Conservation (phyloP, 1,140 invertebrate genomes). For the Trichoplusia ni region DNA sequence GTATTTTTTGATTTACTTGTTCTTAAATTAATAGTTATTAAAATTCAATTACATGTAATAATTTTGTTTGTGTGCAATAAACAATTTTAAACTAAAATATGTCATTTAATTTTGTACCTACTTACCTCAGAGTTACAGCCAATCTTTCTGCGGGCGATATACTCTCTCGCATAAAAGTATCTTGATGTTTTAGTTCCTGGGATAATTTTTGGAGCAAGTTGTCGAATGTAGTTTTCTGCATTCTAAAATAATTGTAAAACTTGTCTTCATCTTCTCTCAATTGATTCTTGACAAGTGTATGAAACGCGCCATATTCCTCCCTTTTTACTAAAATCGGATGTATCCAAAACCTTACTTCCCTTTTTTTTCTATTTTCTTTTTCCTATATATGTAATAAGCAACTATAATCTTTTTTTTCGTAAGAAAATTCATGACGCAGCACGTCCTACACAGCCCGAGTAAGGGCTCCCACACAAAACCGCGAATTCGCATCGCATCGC, state of each 20-base stretch:
- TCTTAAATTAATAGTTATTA: slow-evolving; percentile 4
- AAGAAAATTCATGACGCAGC: too few species aligned
- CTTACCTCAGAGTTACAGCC: slow-evolving; percentile 41
- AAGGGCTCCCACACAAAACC: slow-evolving; percentile 16
- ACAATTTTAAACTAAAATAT: slow-evolving; percentile 7
- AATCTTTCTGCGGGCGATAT: slow-evolving; percentile 41
- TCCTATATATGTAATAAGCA: too few species aligned
- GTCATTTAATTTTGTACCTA: slow-evolving; percentile 5
- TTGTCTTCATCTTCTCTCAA: too few species aligned
- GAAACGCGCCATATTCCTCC: too few species aligned
- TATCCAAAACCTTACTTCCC: too few species aligned
- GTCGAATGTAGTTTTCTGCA: slow-evolving; percentile 16
- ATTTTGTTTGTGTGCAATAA: slow-evolving; percentile 9
- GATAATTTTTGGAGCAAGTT: slow-evolving; percentile 38
- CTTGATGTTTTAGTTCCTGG: slow-evolving; percentile 40
- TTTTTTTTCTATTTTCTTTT: too few species aligned
- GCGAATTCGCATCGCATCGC: slow-evolving; percentile 22
- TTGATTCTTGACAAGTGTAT: too few species aligned
- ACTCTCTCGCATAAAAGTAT: slow-evolving; percentile 39
- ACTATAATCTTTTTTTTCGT: too few species aligned
- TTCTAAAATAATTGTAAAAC: slow-evolving; percentile 30
- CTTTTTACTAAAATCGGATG: too few species aligned
- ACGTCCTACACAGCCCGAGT: too few species aligned
- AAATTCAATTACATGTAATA: background rate
- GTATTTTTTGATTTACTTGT: slow-evolving; percentile 5